phyloP scores from a whole-genome alignment of 1,140 invertebrate species.

The Nephila pilipes region DNA sequence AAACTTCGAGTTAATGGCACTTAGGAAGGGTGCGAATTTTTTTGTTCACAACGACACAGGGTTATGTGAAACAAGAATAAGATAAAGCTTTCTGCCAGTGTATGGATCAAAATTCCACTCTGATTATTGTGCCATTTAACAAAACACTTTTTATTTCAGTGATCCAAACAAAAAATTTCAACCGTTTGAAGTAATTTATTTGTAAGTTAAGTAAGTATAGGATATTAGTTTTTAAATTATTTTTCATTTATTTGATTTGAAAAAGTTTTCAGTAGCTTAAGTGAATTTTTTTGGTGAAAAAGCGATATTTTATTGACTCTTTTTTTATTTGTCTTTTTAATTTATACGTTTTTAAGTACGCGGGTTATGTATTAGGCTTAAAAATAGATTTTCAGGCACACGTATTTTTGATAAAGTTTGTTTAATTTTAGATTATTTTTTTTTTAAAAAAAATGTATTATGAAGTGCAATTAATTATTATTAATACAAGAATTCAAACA shows the following conservation, averaged over 20 bases:
- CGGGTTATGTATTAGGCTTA: too few species aligned
- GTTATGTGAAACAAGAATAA: slow-evolving; percentile 7
- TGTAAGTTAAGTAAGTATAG: neutral
- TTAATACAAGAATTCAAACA: too few species aligned
- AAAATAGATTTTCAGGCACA: too few species aligned
- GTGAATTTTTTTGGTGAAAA: too few species aligned
- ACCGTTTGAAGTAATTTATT: neutral
- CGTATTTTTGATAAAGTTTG: too few species aligned
- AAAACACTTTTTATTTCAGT: neutral
- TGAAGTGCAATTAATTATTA: too few species aligned
- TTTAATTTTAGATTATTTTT: too few species aligned
- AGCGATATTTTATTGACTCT: too few species aligned
- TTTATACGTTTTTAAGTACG: too few species aligned
- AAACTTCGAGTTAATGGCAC: slow-evolving; percentile 39
- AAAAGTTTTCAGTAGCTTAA: neutral
- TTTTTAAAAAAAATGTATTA: too few species aligned
- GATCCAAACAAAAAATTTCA: neutral
- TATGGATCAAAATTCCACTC: neutral
- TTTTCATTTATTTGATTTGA: neutral
- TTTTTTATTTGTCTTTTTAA: too few species aligned
- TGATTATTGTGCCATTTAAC: neutral
- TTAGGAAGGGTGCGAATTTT: neutral
- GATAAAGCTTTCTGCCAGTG: neutral
- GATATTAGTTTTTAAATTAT: neutral
- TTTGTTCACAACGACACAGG: neutral